Conservation (phyloP, 2,888 invertebrate species). For the Allygus modestus region DNA sequence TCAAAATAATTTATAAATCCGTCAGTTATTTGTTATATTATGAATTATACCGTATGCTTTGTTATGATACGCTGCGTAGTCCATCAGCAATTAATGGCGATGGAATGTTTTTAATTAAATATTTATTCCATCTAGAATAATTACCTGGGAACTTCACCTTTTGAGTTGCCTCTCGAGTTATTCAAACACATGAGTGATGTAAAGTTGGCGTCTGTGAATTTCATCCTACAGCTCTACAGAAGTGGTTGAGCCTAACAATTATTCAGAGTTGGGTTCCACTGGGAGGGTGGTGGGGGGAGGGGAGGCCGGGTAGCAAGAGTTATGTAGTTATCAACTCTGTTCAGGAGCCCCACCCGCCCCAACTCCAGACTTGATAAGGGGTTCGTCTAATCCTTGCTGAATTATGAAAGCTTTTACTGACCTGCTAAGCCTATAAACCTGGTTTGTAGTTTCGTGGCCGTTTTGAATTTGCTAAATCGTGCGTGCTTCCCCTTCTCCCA, state of each 20-base stretch:
- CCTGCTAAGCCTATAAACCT: slow-evolving; percentile 14
- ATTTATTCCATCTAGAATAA: no score
- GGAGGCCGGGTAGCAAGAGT: neutral
- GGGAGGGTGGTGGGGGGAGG: neutral
- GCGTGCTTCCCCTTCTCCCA: neutral
- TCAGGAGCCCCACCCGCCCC: neutral
- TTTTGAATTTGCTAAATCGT: slow-evolving; percentile 1
- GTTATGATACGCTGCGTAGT: no score
- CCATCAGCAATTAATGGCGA: no score
- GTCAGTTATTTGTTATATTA: no score
- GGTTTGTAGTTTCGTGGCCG: neutral
- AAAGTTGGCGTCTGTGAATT: no score
- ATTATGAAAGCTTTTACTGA: slow-evolving; percentile 38
- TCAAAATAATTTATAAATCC: no score
- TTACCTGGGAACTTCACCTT: no score
- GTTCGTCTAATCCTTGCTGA: slow-evolving; percentile 25
- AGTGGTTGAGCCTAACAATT: slow-evolving; percentile 12
- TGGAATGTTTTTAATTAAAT: no score
- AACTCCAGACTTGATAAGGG: neutral
- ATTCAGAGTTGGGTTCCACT: slow-evolving; percentile 6
- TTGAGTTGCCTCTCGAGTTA: no score
- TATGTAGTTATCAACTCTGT: slow-evolving; percentile 39
- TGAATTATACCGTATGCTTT: no score
- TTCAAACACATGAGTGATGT: no score
- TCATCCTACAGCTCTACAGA: neutral